phyloP scores from a whole-genome alignment of 2,113 vertebrate species.

The Epinephelus cyanopodus region DNA sequence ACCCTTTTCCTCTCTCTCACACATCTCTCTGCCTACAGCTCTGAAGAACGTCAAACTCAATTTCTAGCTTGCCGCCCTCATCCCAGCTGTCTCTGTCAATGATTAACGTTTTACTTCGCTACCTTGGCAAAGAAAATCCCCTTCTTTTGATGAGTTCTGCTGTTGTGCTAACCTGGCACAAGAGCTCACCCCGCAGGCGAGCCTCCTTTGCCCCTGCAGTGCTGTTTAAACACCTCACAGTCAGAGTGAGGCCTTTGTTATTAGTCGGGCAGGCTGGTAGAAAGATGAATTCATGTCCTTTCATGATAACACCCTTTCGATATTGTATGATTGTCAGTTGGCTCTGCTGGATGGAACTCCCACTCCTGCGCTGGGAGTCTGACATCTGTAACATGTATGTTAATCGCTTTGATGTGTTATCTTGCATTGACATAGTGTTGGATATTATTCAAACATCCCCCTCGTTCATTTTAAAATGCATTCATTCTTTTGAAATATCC shows the following conservation, averaged over 20 bases:
- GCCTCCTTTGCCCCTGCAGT: slow-evolving; percentile 16
- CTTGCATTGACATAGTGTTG: slow-evolving; percentile 1
- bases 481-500: slow-evolving; percentile 6
- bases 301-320: slow-evolving; percentile 17
- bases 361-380: background rate
- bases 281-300: slow-evolving; percentile 36
- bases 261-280: slow-evolving; percentile 1
- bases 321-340: slow-evolving; percentile 17
- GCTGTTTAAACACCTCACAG: slow-evolving; percentile 46
- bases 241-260: slow-evolving; percentile 33
- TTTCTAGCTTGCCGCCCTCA: slow-evolving; percentile 51
- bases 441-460: background rate
- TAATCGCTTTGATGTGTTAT: slow-evolving; percentile 21
- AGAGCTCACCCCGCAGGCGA: slow-evolving; percentile 18
- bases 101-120: slow-evolving; percentile 67
- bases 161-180: slow-evolving; percentile 44
- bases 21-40: slow-evolving; percentile 51
- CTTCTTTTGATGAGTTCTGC: slow-evolving; percentile 59
- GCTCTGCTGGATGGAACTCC: slow-evolving; percentile 7
- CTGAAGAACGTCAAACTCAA: slow-evolving; percentile 39
- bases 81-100: slow-evolving; percentile 74
- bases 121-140: slow-evolving; percentile 58
- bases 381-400: background rate
- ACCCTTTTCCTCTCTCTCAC: slow-evolving; percentile 37
- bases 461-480: background rate